Conservation (phyloP, 2,797 vertebrate species). For the Ptychadena robeensis region DNA sequence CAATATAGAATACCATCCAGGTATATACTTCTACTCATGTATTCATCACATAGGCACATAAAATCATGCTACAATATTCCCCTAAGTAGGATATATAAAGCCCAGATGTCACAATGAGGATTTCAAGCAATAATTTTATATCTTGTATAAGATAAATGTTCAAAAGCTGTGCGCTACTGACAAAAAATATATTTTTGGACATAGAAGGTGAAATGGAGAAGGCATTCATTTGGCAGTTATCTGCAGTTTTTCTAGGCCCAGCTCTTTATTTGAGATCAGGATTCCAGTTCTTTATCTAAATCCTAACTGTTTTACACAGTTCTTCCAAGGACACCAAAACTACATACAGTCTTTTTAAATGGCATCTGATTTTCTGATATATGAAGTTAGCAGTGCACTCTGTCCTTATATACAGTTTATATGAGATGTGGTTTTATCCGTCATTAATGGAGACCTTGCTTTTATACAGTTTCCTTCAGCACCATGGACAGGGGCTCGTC, state of each 20-base stretch:
- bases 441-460: too few species aligned
- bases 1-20: too few species aligned
- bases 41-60: too few species aligned
- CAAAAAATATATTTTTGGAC: neutral
- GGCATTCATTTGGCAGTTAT: neutral
- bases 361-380: conserved; percentile 43
- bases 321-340: conserved; percentile 23
- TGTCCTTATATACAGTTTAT: conserved; percentile 31
- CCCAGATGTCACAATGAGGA: too few species aligned
- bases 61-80: too few species aligned
- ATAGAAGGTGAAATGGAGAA: too few species aligned
- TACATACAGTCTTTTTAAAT: conserved; percentile 50
- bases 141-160: neutral
- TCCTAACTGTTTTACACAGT: conserved; percentile 5
- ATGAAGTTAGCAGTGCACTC: conserved; percentile 26
- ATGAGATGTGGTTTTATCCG: conserved; percentile 23
- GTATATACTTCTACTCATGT: too few species aligned
- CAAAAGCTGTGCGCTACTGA: neutral
- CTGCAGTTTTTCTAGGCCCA: too few species aligned
- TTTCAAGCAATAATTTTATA: neutral
- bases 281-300: conserved; percentile 27
- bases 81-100: too few species aligned
- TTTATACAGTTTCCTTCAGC: conserved; percentile 32
- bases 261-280: too few species aligned
- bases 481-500: conserved; percentile 12